Evolutionary conservation across 2,113 vertebrate species (phyloP), one percentile per base, ranked within the genome.

Genomic region (Vimba vimba): DNA sequence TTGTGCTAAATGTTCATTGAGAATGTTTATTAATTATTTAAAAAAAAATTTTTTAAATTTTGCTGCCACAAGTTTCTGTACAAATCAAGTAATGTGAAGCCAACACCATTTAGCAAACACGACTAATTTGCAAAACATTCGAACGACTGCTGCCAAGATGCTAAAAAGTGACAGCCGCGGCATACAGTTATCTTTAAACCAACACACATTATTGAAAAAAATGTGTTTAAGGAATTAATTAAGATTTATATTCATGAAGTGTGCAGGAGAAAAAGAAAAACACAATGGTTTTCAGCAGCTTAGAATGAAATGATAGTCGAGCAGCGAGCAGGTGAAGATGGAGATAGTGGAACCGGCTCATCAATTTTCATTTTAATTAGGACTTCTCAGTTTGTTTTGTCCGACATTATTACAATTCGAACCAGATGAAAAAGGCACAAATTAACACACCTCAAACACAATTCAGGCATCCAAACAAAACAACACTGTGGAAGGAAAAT

Each of bases 161-260:
- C 45, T 59, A 27, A 55, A 89, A 90, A 92, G 90, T 89, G 90
- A 91, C 90, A 88, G 81, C 43, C 60, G 7, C 86, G 85, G 73
- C 78, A 52, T 87, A 55, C 6, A 75, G 82, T 92, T 93, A 94
- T 94, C 93, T 94, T 88, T 88, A 90, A 91, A 86, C 87, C 87
- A 92, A 90, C 94, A 94, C 87, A 89, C 91, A 92, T 87, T 90
- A 86, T 83, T 87, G 77, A 85, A 79, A 84, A 84, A 82, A 45
- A 66, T 6, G n/a, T 78, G 79, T 81, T 81, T 30, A 57, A 89
- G 88, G 91, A 92, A 93, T 92, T 94, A 93, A 94, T 94, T 94
- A 92, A 93, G 93, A 91, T 85, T 85, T 85, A 91, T 87, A 91
- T 89, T 93, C 91, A 92, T 94, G 91, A 89, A 60, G 73, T 88